Evolutionary conservation across 2,113 vertebrate genomes (phyloP), one percentile per base, ranked within the genome.

Genomic region (Tragelaphus scriptus): DNA sequence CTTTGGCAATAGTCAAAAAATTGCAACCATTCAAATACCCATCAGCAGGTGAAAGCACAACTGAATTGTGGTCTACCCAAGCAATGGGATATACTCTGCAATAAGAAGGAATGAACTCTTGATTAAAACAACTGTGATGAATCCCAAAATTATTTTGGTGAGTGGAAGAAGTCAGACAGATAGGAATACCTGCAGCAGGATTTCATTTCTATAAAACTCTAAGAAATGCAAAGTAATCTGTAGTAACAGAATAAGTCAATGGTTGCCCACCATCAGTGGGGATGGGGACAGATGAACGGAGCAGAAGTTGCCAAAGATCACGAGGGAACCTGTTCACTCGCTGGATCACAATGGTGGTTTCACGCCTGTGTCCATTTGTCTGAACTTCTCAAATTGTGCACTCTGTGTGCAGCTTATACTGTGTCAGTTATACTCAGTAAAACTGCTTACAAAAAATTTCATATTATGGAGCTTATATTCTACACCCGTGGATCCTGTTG

Each of bases 271-370:
- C 2, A 0, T 28, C 77, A 7, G 14, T 28, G 56, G 47, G 6
- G 55, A 21, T 5, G 32, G 40, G 26, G 28, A 21, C 30, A 23
- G 4, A 6, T 0, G 12, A 7, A 49, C 6, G 21, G 17, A 63
- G 79, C n/a, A 32, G 44, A n/a, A 28, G 25, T 2, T 2, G 32
- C 40, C 3, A 1, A 3, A 36, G 51, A 55, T 7, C 26, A 7
- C 8, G 0, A 19, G 58, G n/a, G 53, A 25, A 28, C 1, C 47
- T 0, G 1, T 32, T 77, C 51, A 28, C 40, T 3, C 0, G 25
- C 12, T 6, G 1, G 16, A 13, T 19, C 2, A 11, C 2, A 11
- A 7, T 7, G 61, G 56, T n/a, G 17, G 15, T 7, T 51, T 32
- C 49, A 6, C 0, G 6, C 14, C 28, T 23, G 23, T 13, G 9